Percentiles rank a stretch among this genome's conserved stretches.
Conservation (phyloP, 2,888 invertebrate genomes). For the Nudaria mundana region DNA sequence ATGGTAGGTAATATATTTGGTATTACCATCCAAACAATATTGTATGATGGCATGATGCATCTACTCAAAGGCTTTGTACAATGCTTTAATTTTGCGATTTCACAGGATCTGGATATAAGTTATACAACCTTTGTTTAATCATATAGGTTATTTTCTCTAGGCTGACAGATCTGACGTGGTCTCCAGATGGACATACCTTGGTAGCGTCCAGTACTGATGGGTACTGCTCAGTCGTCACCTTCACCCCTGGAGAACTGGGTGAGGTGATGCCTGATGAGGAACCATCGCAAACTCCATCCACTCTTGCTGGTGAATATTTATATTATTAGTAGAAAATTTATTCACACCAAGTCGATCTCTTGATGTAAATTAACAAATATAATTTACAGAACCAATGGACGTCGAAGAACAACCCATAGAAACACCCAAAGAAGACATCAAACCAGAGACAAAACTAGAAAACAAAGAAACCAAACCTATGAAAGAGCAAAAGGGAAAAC, state of each 20-base stretch:
- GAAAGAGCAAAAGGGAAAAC: conserved; percentile 15
- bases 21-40: too few relatives aligned
- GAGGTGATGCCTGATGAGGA: conserved; percentile 42
- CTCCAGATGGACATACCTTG: conserved; percentile 52
- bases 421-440: conserved; percentile 14
- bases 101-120: too few relatives aligned
- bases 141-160: too few relatives aligned
- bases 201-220: conserved; percentile 73
- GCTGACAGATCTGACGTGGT: conserved; percentile 69
- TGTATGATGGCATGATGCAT: too few relatives aligned
- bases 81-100: too few relatives aligned
- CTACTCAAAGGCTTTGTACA: too few relatives aligned
- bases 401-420: conserved; percentile 35
- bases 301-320: conserved; percentile 14
- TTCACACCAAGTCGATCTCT: too few relatives aligned
- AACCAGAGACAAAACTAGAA: conserved; percentile 3
- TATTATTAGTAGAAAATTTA: neutral
- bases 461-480: conserved; percentile 24
- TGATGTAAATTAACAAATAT: neutral
- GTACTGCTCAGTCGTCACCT: conserved; percentile 68
- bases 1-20: too few relatives aligned
- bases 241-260: conserved; percentile 56
- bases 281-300: conserved; percentile 5
- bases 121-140: too few relatives aligned
- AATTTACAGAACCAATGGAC: conserved; percentile 52